A percentile compares a stretch with the other conserved stretches of the same genome.
Conservation (phyloP, 2,113 vertebrate species). For the Edolisoma coerulescens region DNA sequence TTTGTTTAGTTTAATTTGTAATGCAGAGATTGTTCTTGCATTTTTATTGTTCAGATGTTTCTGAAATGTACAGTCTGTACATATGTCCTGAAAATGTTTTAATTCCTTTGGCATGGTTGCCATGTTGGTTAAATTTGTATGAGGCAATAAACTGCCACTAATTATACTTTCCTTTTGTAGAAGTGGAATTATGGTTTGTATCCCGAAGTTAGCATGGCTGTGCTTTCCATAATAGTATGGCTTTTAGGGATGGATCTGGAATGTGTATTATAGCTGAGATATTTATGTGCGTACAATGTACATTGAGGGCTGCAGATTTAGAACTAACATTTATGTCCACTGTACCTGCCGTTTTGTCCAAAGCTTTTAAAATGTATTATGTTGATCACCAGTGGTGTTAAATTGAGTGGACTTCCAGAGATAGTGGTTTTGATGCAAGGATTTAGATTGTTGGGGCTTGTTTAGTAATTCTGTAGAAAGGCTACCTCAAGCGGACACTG, state of each 20-base stretch:
- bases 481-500: conserved; percentile 74
- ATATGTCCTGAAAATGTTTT: conserved; percentile 91
- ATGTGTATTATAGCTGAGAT: conserved; percentile 69
- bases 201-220: conserved; percentile 77
- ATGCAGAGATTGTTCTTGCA: conserved; percentile 75
- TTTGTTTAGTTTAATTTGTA: conserved; percentile 72
- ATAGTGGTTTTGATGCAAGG: conserved; percentile 45
- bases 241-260: conserved; percentile 70
- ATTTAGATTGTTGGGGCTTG: conserved; percentile 60
- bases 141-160: conserved; percentile 84
- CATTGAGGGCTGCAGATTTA: conserved; percentile 63
- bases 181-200: conserved; percentile 80
- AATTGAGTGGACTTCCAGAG: conserved; percentile 61
- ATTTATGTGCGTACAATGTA: conserved; percentile 66
- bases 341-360: conserved; percentile 66
- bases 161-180: conserved; percentile 78
- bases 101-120: conserved; percentile 83
- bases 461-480: conserved; percentile 69
- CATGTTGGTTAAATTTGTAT: conserved; percentile 85
- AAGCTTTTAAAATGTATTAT: conserved; percentile 65
- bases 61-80: conserved; percentile 88
- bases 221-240: conserved; percentile 72
- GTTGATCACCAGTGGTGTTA: conserved; percentile 52
- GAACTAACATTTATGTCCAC: conserved; percentile 65
- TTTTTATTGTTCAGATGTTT: conserved; percentile 81